These are phyloP conservation scores for Hypotaenidia okinawae DNA, from an alignment of 2,797 vertebrate genomes.

Conservation along the genomic window DNA sequence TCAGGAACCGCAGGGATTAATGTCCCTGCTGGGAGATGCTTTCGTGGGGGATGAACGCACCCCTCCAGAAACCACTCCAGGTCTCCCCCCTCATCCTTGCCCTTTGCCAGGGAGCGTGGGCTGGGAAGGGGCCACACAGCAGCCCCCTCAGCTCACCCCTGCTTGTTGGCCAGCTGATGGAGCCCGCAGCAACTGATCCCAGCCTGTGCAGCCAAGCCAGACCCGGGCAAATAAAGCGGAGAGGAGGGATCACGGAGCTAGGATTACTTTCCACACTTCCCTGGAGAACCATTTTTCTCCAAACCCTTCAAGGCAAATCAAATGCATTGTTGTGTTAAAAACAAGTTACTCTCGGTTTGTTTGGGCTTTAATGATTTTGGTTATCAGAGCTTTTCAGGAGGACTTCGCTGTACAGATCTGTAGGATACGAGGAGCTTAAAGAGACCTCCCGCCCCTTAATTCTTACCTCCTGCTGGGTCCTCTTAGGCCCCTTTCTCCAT, in stretches of 20 bases:
- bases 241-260: neutral
- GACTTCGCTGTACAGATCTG: slow-evolving; percentile 14
- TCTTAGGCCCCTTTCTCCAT: neutral
- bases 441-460: slow-evolving; percentile 8
- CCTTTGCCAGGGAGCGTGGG: neutral
- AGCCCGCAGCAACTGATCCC: neutral
- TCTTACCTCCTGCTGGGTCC: neutral
- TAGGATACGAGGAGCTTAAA: slow-evolving; percentile 4
- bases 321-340: slow-evolving; percentile 17
- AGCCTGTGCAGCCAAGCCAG: neutral
- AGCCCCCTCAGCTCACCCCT: neutral
- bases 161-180: neutral
- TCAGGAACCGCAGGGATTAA: neutral
- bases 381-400: slow-evolving; percentile 66
- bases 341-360: slow-evolving; percentile 14
- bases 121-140: neutral
- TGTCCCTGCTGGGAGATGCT: neutral
- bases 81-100: neutral
- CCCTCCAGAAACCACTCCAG: neutral
- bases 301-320: slow-evolving; percentile 38
- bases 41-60: neutral
- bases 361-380: slow-evolving; percentile 63
- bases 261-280: slow-evolving; percentile 37
- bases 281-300: slow-evolving; percentile 6
- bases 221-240: neutral